Base-by-base conservation (phyloP, 2,113 vertebrate genomes). In the Morone saxatilis region DNA sequence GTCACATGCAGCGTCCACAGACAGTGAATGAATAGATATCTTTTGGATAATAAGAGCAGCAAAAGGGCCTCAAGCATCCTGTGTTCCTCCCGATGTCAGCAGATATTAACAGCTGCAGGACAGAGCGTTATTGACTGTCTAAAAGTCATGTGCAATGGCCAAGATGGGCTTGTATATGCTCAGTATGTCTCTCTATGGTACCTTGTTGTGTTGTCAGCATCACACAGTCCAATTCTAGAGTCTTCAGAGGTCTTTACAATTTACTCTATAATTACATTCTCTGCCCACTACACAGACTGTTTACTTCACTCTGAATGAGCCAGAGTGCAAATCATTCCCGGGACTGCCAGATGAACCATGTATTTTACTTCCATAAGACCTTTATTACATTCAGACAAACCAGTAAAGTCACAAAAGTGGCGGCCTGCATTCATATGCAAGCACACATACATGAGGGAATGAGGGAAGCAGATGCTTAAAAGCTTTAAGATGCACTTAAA, bases 191-290 rank as follows among this genome's bases (percentile, higher is more conserved):
- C 22, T 53, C 4, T 54, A 0, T 19, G 7, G 19, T 47, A 36
- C 19, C 17, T 60, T 14, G 14, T 16, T 53, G 48, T 19, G 48
- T 56, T 19, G 69, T 20, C 38, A 22, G 17, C 14, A 0, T 25
- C 14, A n/a, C 38, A 51, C 22, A 20, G 48, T 43, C 53, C 67
- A 12, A 2, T 40, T 59, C 53, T 71, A 45, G 36, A 66, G 31
- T 65, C 81, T 16, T 13, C 69, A 22, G 60, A 79, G 17, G 13
- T 78, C 62, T 10, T 70, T 12, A 38, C 4, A 9, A 40, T 56
- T 76, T 51, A 22, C 76, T 68, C 84, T 87, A 53, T 86, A 68
- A 84, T 90, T 86, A 86, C 22, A 31, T 43, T 56, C n/a, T 47
- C 80, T 83, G 66, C 14, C 59, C 13, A 4, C 62, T 19, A 47